Evolutionary conservation across 2,888 invertebrate genomes (phyloP), one percentile per base, ranked within the genome.

Genomic region (Phortica magna): DNA sequence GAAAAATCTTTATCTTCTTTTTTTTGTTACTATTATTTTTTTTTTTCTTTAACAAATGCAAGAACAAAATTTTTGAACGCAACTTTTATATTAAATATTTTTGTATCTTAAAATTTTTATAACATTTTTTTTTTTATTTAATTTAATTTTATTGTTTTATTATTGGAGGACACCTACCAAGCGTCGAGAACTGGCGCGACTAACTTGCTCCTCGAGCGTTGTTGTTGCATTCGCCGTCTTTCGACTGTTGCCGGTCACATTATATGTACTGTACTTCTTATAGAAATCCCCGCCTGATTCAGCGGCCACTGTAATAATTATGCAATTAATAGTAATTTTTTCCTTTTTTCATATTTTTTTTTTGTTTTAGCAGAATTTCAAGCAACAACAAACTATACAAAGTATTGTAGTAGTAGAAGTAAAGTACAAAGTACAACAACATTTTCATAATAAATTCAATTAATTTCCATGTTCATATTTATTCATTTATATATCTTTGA

Each of bases 261-360:
- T 95, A 95, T 94, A 95, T 94, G 93, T 93, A 93, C 94, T 94
- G 95, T 94, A 95, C 94, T 94, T 95, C 95, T 96, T 96, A 96
- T 95, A 96, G 96, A 95, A 95, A 94, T 96, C 96, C 95, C 93
- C 93, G 93, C 94, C 94, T 93, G 95, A 95, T 94, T 95, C 95
- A 93, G 95, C 95, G 94, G 95, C 95, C 95, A 95, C 95, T 95
- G 95, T 93, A 95, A 95, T 85, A 83, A 90, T 90, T 88, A 88
- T 87, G 89, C 84, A 88, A 87, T 85, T 84, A 83, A 64, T 82
- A 84, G 74, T 76, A 77, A 77, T 78, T 79, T 74, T 82, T 80
- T 76, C 65, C 76, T 77, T 76, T 73, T 81, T 78, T 82, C 71
- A 70, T 43, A 76, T 76, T 79, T 73, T 77, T 76, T 78, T 77